These are phyloP conservation scores for Xestoiulus laeticollis DNA, from an alignment of 2,888 invertebrate genomes.

Conservation along the genomic window DNA sequence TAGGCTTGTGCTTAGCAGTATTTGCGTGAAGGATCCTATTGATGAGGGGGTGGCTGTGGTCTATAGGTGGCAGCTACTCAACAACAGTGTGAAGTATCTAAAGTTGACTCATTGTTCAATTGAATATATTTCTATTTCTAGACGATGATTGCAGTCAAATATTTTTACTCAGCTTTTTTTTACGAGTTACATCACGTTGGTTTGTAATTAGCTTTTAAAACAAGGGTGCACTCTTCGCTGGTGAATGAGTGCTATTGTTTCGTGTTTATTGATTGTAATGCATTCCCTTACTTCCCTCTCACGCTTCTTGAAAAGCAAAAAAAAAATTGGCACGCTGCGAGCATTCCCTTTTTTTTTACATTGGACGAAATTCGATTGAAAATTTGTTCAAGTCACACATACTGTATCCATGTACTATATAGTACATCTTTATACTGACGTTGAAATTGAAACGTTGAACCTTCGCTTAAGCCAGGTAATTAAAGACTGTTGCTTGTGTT, in stretches of 20 bases:
- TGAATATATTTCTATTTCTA: background rate
- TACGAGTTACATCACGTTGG: slow-evolving; percentile 10
- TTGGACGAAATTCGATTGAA: background rate
- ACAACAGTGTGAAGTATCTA: too few relatives aligned
- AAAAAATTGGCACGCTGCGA: background rate
- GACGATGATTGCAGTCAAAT: background rate
- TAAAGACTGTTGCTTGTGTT: background rate
- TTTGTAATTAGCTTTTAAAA: slow-evolving; percentile 20
- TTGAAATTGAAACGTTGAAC: background rate
- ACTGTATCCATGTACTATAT: background rate
- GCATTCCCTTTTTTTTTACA: background rate
- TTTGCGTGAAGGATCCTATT: too few relatives aligned
- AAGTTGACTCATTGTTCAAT: background rate
- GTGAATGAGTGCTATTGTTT: background rate
- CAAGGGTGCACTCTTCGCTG: background rate
- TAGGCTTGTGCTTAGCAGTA: too few relatives aligned
- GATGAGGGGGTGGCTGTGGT: too few relatives aligned
- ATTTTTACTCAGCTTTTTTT: background rate
- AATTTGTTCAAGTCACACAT: background rate
- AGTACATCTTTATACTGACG: too few relatives aligned
- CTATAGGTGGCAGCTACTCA: too few relatives aligned
- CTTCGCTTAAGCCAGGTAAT: background rate
- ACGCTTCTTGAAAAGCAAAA: background rate
- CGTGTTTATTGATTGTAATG: background rate
- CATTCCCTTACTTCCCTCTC: background rate